A percentile compares a stretch with the other conserved stretches of the same genome.
These are phyloP conservation scores for Spisula solida DNA, from an alignment of 2,888 invertebrate species.

Conservation along the genomic window DNA sequence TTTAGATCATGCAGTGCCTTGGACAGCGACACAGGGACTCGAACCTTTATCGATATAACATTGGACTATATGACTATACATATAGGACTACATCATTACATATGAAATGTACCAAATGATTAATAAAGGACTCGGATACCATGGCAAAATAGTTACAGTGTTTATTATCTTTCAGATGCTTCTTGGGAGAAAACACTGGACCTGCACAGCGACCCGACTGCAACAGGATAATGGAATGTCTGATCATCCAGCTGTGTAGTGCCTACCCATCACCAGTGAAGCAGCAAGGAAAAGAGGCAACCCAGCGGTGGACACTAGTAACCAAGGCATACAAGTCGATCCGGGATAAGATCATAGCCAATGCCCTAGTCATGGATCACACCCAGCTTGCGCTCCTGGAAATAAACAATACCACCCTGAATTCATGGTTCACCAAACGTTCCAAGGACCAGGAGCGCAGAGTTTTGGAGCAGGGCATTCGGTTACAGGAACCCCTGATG, in stretches of 20 bases:
- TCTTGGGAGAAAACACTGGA: slow-evolving; percentile 37
- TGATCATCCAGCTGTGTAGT: slow-evolving; percentile 40
- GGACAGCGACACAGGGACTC: too few species aligned
- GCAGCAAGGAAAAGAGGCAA: background rate
- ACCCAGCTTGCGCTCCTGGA: slow-evolving; percentile 36
- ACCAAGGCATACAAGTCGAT: slow-evolving; percentile 37
- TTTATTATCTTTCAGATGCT: slow-evolving; percentile 40
- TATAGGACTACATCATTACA: too few species aligned
- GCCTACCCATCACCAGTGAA: slow-evolving; percentile 49
- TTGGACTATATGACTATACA: too few species aligned
- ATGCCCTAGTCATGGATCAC: slow-evolving; percentile 26
- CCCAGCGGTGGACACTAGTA: slow-evolving; percentile 40
- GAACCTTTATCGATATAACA: too few species aligned
- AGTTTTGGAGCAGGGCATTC: slow-evolving; percentile 58
- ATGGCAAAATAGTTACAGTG: too few species aligned
- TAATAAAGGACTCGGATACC: too few species aligned
- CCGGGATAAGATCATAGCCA: slow-evolving; percentile 28
- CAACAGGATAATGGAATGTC: slow-evolving; percentile 48
- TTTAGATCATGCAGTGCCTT: too few species aligned
- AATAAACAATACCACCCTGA: slow-evolving; percentile 53
- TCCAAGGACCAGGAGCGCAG: slow-evolving; percentile 41
- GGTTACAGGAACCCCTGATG: slow-evolving; percentile 39
- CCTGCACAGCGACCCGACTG: slow-evolving; percentile 57
- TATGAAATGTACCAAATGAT: too few species aligned
- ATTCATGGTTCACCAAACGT: slow-evolving; percentile 38